Base-by-base conservation (phyloP, 1,140 invertebrate genomes). In the Drosophila cardini region DNA sequence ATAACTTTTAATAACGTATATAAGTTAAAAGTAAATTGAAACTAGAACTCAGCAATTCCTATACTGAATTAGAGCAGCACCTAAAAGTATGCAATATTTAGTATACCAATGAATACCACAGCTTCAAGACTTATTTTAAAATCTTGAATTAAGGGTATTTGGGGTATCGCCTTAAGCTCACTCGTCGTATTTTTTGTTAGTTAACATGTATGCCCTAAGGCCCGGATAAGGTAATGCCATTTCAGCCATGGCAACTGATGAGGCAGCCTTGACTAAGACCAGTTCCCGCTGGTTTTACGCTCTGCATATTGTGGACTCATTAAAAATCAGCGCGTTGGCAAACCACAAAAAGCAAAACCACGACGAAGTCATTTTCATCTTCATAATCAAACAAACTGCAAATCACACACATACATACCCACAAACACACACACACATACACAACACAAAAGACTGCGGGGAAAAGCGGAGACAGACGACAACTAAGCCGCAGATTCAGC, bases 371-470 rank as follows among this genome's bases (percentile, higher is more conserved):
- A 69, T 85, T 83, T 84, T 84, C 80, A 85, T 85, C 84, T 84
- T 84, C 80, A 85, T 85, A 85, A 81, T 85, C 83, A 85, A 85
- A 81, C 67, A 81, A 75, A 71, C 48, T 71, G 76, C 56, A 78
- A 64, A 64, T 55, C 62, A 69, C 45, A 81, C 56, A 68, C 21
- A 26, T 4, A 26, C 21, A 62, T 26, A 58, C 21, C 63, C 42
- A 58, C 21, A 50, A 3, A 26, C 21, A 62, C 42, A 58, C 21
- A 67, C 42, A 58, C 21, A 50, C 21, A 75, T 69, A 36, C 26
- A 16, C 56, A 62, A 78, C 52, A 38, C 16, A 21, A 18, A 11
- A 5, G 60, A 16, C 6, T 5, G 32, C 16, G 9, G 48, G 3
- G 45, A 26, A 18, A 26, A 15, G 34, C 1, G 10, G 15, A 8